These are phyloP conservation scores for Drosophila ironensis DNA, from an alignment of 1,140 invertebrate species.

Conservation along the genomic window DNA sequence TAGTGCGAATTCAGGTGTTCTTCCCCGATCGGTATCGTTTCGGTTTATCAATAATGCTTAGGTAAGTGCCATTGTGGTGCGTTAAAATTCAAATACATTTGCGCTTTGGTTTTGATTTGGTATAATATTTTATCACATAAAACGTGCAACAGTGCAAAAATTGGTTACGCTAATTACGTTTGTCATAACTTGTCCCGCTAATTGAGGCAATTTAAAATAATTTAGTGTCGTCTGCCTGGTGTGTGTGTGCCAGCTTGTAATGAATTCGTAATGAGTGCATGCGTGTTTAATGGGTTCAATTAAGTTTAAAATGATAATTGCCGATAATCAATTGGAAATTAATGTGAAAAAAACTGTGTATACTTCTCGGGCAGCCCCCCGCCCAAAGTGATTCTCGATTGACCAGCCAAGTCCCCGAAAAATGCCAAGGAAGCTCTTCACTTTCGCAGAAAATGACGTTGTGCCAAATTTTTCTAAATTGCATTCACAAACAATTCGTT, in stretches of 20 bases:
- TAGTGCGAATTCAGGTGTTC: conserved; percentile 36
- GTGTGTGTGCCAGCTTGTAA: neutral
- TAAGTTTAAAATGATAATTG: conserved; percentile 9
- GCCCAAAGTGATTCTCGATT: too few species aligned
- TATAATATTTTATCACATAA: conserved; percentile 70
- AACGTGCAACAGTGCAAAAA: conserved; percentile 71
- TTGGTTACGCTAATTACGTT: conserved; percentile 67
- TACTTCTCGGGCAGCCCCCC: too few species aligned
- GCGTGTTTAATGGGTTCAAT: conserved; percentile 35
- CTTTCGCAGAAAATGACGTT: conserved; percentile 9
- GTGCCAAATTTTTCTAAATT: neutral
- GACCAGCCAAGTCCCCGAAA: too few species aligned
- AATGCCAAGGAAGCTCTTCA: too few species aligned
- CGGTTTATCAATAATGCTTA: conserved; percentile 1
- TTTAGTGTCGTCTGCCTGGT: conserved; percentile 23
- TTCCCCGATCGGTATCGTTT: neutral
- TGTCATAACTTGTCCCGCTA: conserved; percentile 41
- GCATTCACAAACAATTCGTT: conserved; percentile 46
- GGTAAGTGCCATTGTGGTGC: conserved; percentile 71
- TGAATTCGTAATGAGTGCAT: conserved; percentile 43
- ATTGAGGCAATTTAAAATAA: conserved; percentile 61
- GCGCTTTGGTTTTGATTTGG: conserved; percentile 17
- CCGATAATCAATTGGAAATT: too few species aligned
- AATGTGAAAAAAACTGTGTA: too few species aligned
- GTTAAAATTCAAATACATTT: conserved; percentile 40